Evolutionary conservation across 2,113 vertebrate genomes (phyloP).

Genomic region (Myotis yumanensis): DNA sequence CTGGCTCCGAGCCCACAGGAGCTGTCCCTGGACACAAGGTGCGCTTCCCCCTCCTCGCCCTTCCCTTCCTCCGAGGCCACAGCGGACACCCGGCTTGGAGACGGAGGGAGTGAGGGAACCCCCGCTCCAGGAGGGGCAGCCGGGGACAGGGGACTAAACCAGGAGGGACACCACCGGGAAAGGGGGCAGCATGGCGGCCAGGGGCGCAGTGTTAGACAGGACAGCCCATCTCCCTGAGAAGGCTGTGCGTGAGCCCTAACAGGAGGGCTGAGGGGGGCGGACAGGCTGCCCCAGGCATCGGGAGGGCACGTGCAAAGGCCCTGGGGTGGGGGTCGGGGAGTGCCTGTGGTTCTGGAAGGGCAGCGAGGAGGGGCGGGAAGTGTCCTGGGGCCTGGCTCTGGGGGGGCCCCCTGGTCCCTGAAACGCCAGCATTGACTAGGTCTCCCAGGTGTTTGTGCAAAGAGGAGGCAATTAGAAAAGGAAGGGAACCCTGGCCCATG

Average conservation of each 20-base stretch:
- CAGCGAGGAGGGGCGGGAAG: accelerated
- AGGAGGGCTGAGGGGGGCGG: accelerated
- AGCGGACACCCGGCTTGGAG: accelerated
- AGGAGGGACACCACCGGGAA: not conserved
- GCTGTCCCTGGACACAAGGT: accelerated
- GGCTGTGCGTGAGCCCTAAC: accelerated
- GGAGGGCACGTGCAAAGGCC: not conserved
- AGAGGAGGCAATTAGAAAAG: too few species aligned
- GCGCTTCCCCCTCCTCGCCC: accelerated
- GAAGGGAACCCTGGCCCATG: too few species aligned
- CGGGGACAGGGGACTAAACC: accelerated
- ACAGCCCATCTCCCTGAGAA: not conserved
- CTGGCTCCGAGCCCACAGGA: accelerated
- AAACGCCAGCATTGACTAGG: not conserved
- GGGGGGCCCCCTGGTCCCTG: not conserved
- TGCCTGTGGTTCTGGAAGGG: accelerated
- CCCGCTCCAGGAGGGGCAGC: accelerated
- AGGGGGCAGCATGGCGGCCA: accelerated
- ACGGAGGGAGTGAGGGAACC: too few species aligned
- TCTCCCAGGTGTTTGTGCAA: accelerated
- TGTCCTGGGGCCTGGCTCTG: not conserved
- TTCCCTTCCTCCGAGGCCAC: accelerated
- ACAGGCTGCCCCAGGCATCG: accelerated
- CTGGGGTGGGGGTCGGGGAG: accelerated
- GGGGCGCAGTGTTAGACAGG: accelerated